Evolutionary conservation across 1,140 invertebrate species (phyloP), one percentile per base, ranked within the genome.

Genomic region (Littorina saxatilis): DNA sequence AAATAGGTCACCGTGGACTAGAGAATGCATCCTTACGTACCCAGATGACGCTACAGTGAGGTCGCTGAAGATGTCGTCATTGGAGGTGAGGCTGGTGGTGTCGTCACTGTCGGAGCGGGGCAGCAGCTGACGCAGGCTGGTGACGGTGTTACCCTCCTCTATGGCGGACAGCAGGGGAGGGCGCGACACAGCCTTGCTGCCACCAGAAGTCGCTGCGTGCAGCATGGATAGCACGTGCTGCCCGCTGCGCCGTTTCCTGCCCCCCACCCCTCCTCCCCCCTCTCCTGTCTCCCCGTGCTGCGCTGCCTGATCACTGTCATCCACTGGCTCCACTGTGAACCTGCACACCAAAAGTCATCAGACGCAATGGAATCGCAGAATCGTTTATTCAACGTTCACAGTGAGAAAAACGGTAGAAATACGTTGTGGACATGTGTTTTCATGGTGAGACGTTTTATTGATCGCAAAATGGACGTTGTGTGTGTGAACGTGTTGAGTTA

Each of bases 111-210:
- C 47, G 17, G 55, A 29, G 9, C 40, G n/a, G 15, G 52, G 37
- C 1, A 86, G 55, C 23, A 89, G 23, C 73, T 89, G 87, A 32
- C 82, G 79, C 43, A 90, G 79, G 50, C 89, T 90, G 52, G 87
- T 87, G 15, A 90, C 83, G 0, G 89, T 90, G 70, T 84, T 84
- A 7, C 87, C 88, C 68, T 90, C 89, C 75, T 90, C 89, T 55
- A 90, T 89, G n/a, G 88, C 86, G 0, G 89, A 90, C 58, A 90
- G 55, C 4, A 86, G 80, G n/a, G 89, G 88, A 3, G 88, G 81
- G 35, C 89, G 85, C 0, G 87, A 89, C 37, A 87, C 85, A 17
- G 82, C 73, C 55, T 87, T 84, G 4, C 27, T 70, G 11, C 43
- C 37, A 37, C 55, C 43, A 78, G 43, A 39, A 32, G 80, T 40